Evolutionary conservation across 2,113 vertebrate species (phyloP).

Genomic region (Coregonus clupeaformis): DNA sequence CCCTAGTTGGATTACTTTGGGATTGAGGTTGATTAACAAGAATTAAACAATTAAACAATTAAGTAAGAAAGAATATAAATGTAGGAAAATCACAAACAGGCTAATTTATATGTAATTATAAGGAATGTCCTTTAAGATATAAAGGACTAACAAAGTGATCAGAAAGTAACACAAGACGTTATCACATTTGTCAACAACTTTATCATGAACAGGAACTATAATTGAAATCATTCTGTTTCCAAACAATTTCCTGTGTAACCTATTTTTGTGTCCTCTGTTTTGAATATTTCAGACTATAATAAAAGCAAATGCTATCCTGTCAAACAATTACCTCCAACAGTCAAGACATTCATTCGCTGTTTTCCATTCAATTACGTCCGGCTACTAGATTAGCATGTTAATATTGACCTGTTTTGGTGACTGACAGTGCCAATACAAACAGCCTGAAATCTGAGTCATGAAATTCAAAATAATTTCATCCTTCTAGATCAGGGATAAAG

Average conservation of each 20-base stretch:
- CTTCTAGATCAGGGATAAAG: background rate
- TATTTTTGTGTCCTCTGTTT: background rate
- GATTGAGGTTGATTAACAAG: background rate
- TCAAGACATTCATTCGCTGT: too few relatives aligned
- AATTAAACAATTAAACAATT: too few relatives aligned
- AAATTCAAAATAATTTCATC: background rate
- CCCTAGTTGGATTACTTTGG: background rate
- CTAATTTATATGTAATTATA: too few relatives aligned
- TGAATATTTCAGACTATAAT: background rate
- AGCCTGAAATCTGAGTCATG: conserved; percentile 20
- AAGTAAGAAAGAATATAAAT: too few relatives aligned
- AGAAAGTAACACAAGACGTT: background rate
- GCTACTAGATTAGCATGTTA: conserved; percentile 1
- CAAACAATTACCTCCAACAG: too few relatives aligned
- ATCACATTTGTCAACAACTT: background rate
- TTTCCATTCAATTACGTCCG: too few relatives aligned
- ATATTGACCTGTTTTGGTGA: conserved; percentile 1
- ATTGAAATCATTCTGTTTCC: conserved; percentile 32
- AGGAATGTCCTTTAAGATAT: background rate
- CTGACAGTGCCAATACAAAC: conserved; percentile 10
- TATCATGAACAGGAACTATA: conserved; percentile 40
- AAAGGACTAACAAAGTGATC: background rate
- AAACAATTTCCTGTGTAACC: conserved; percentile 42
- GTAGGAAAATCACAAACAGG: too few relatives aligned
- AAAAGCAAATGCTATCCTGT: too few relatives aligned